phyloP scores from a whole-genome alignment of 2,888 invertebrate species.

The Sepiola atlantica region DNA sequence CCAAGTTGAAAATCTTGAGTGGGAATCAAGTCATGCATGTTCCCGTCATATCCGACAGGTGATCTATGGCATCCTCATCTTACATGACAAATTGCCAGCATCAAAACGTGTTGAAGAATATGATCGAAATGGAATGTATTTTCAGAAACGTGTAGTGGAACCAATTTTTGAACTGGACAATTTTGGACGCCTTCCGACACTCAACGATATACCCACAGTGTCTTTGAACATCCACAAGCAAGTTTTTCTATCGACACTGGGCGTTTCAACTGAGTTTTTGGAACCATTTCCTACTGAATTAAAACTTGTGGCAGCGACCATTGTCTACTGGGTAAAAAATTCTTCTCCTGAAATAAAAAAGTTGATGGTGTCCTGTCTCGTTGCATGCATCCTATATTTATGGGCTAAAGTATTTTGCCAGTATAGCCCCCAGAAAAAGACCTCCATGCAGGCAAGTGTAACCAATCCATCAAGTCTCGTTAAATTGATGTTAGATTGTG shows the following conservation, averaged over 20 bases:
- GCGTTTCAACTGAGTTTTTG: not conserved
- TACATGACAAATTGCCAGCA: constrained; percentile 50
- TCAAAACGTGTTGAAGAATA: constrained; percentile 60
- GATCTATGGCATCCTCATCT: constrained; percentile 69
- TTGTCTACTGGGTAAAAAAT: constrained; percentile 61
- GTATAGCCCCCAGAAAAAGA: not conserved
- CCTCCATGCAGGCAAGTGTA: not conserved
- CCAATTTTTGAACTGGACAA: constrained; percentile 52
- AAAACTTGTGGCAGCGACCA: constrained; percentile 51
- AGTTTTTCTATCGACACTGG: constrained; percentile 49
- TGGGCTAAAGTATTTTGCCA: constrained; percentile 44
- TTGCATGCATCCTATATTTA: constrained; percentile 54
- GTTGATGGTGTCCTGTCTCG: constrained; percentile 55
- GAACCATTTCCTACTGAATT: constrained; percentile 49
- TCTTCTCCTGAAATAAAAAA: constrained; percentile 59
- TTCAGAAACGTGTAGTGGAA: constrained; percentile 56
- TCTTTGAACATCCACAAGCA: constrained; percentile 45
- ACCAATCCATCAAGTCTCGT: not conserved
- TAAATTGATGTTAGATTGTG: not conserved
- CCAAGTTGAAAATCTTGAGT: constrained; percentile 67
- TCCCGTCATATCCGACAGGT: constrained; percentile 64
- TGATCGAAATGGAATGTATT: constrained; percentile 59
- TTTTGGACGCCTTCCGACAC: constrained; percentile 53
- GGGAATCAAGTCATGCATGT: constrained; percentile 62
- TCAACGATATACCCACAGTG: constrained; percentile 51